Evolutionary conservation across 2,113 vertebrate species (phyloP).

Genomic region (Notothenia rossii): DNA sequence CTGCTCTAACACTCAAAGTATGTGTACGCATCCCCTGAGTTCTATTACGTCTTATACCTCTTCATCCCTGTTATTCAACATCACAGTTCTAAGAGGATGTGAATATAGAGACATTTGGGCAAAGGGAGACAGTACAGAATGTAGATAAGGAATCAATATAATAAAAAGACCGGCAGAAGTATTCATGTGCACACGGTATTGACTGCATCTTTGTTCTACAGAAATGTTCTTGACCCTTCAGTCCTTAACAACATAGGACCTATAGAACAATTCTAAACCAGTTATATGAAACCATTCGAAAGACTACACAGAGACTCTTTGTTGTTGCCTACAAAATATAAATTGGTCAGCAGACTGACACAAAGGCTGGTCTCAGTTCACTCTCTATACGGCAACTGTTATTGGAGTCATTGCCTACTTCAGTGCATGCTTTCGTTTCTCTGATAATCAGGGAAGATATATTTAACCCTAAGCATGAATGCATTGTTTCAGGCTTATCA

Average conservation of each 20-base stretch:
- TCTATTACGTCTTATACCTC: background rate
- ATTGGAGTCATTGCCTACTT: background rate
- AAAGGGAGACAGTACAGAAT: background rate
- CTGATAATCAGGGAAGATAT: no score
- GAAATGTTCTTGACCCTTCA: background rate
- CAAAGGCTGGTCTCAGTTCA: background rate
- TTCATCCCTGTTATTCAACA: background rate
- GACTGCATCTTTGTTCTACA: background rate
- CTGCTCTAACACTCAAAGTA: background rate
- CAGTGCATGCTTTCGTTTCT: no score
- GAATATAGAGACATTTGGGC: background rate
- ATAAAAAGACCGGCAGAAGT: background rate
- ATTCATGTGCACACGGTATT: background rate
- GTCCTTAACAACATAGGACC: background rate
- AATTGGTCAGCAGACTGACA: no score
- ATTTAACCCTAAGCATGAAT: no score
- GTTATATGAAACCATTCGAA: background rate
- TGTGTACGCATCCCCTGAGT: background rate
- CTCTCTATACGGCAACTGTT: background rate
- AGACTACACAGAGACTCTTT: background rate
- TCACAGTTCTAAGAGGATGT: background rate
- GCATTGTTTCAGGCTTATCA: no score
- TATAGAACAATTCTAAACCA: conserved; percentile 1
- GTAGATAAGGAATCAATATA: background rate
- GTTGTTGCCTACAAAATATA: background rate